Base-by-base conservation (phyloP, 37 sponge, comb jelly and placozoan genomes). In the Amphimedon queenslandica region DNA sequence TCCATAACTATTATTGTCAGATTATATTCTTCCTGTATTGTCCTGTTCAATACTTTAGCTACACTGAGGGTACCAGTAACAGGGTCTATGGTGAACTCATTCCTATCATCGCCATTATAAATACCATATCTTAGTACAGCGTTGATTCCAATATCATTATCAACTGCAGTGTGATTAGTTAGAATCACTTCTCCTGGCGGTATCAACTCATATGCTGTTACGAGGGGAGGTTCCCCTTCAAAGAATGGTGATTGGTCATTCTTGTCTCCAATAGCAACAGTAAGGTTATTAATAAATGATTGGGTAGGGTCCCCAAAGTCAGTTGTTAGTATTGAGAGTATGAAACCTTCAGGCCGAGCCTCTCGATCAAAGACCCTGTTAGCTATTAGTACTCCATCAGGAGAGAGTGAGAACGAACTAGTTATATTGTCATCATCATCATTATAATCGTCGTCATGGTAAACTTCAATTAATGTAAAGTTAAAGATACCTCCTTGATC, bases 241-340 rank as follows among this genome's bases (percentile, higher is more conserved):
- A 84, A 87, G 42, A 72, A 77, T n/a, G 93, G 93, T 21, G 70
- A 2, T 6, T 80, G 42, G 71, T 84, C 88, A 53, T 90, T 90
- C 64, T 32, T 25, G 68, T 90, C 91, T 0, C 71, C 64, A 30
- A 92, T 83, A 38, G 53, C 31, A 11, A 92, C 73, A 0, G 87
- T 79, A 67, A 91, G 36, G 41, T 87, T 87, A 2, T 71, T 70
- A 1, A 42, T 40, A 13, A 31, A 36, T 0, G 72, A 53, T 29
- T 72, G 80, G 0, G 64, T 75, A 0, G 82, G 81, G 13, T 1
- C 27, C 4, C 84, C 84, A 51, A 83, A 80, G 70, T 89, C 90
- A 29, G 24, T 51, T 24, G 76, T 70, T 24, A 64, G 61, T 66
- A 89, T 64, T 10, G 79, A 51, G 29, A 89, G 47, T 0, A 37